A percentile compares a stretch with the other conserved stretches of the same genome.
These are phyloP conservation scores for Torymus tubicola DNA, from an alignment of 2,888 invertebrate genomes.

Conservation along the genomic window DNA sequence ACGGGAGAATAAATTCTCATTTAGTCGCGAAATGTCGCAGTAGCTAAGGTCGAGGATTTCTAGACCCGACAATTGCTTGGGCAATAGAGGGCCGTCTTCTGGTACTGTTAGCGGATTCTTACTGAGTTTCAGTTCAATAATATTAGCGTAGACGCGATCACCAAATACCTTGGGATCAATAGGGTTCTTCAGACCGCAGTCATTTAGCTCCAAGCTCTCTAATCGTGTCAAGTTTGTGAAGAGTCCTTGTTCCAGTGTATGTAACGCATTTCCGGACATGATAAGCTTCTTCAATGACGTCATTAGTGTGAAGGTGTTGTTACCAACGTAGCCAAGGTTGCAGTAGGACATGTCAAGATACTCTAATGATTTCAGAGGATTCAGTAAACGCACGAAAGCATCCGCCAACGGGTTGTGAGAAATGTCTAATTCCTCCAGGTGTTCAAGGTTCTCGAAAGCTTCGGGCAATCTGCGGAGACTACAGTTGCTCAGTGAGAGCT, in stretches of 20 bases:
- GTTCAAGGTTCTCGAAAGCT: conserved; percentile 82
- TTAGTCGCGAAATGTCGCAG: conserved; percentile 81
- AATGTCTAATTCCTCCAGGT: conserved; percentile 83
- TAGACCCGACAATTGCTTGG: conserved; percentile 82
- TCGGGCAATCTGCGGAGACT: conserved; percentile 82
- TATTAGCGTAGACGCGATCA: conserved; percentile 81
- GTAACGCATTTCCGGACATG: conserved; percentile 83
- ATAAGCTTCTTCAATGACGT: conserved; percentile 82
- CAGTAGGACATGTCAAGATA: conserved; percentile 86
- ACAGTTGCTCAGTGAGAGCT: conserved; percentile 83
- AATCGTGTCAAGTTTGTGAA: conserved; percentile 83
- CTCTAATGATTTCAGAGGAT: conserved; percentile 82
- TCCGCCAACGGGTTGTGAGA: conserved; percentile 84
- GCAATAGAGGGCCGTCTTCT: conserved; percentile 80
- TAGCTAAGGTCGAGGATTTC: conserved; percentile 82
- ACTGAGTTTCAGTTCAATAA: conserved; percentile 83
- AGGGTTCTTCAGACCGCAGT: conserved; percentile 82
- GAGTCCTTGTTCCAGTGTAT: conserved; percentile 82
- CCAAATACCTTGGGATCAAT: conserved; percentile 83
- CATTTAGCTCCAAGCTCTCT: conserved; percentile 83
- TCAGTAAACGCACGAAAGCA: conserved; percentile 82
- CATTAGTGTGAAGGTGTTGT: conserved; percentile 84
- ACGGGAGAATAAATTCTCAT: conserved; percentile 80
- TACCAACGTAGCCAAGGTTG: conserved; percentile 82
- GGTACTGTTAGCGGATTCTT: conserved; percentile 83